These are phyloP conservation scores for Ruditapes philippinarum DNA, from an alignment of 1,140 invertebrate species.

Conservation along the genomic window DNA sequence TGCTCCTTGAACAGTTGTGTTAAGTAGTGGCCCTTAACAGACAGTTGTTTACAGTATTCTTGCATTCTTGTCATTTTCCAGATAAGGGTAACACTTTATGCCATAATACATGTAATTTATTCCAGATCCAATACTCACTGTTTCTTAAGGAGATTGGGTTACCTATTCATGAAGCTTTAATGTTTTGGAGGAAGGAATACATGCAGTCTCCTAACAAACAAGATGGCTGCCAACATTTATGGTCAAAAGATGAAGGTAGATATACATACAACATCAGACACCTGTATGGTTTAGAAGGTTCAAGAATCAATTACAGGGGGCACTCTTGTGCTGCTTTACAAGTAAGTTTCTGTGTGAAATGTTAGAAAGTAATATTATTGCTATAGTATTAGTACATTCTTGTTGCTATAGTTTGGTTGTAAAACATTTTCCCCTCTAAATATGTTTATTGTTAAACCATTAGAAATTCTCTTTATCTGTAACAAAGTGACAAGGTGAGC, in stretches of 20 bases:
- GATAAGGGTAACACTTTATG: no score
- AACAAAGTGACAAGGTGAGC: no score
- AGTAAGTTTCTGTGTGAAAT: constrained; percentile 69
- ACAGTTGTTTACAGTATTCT: no score
- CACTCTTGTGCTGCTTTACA: constrained; percentile 88
- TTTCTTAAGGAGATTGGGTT: constrained; percentile 92
- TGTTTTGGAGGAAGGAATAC: constrained; percentile 91
- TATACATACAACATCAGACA: constrained; percentile 92
- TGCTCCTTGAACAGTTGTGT: no score
- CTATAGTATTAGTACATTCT: no score
- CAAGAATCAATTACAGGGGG: constrained; percentile 89
- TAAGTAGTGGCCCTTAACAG: no score
- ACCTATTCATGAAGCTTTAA: constrained; percentile 89
- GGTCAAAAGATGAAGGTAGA: constrained; percentile 90
- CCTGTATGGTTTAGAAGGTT: constrained; percentile 91
- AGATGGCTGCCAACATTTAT: constrained; percentile 89
- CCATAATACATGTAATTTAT: no score
- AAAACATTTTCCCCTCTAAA: no score
- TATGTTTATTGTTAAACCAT: no score
- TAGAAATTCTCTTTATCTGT: no score
- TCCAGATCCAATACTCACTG: constrained; percentile 89
- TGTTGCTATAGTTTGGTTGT: no score
- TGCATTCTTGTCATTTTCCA: no score
- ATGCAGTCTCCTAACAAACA: constrained; percentile 86
- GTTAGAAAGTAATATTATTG: background rate